Conservation (phyloP, 2,113 vertebrate genomes). For the Hoplias malabaricus region DNA sequence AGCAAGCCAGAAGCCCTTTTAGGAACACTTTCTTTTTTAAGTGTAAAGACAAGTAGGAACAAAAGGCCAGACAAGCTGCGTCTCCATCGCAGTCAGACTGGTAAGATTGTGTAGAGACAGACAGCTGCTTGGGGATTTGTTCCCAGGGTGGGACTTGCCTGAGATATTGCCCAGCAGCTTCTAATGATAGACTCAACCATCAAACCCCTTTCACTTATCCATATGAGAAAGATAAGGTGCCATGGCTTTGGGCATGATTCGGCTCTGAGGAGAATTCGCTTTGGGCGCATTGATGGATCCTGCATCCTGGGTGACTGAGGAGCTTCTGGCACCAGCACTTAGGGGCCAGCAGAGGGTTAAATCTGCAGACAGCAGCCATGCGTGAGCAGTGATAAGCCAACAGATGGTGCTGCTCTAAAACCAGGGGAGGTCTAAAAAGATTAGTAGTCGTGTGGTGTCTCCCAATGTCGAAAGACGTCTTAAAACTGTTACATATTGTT, state of each 20-base stretch:
- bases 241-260: constrained; percentile 33
- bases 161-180: constrained; percentile 13
- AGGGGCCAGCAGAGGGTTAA: constrained; percentile 19
- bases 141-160: constrained; percentile 16
- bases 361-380: constrained; percentile 33
- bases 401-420: constrained; percentile 30
- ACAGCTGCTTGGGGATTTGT: constrained; percentile 31
- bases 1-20: background rate
- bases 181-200: constrained; percentile 53
- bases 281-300: constrained; percentile 54
- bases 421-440: background rate
- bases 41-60: background rate
- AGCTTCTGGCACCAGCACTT: constrained; percentile 43
- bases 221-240: constrained; percentile 52
- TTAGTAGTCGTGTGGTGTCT: background rate
- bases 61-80: background rate
- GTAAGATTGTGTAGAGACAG: background rate
- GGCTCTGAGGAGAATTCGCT: constrained; percentile 44
- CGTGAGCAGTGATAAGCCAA: constrained; percentile 43
- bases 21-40: background rate
- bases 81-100: background rate
- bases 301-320: constrained; percentile 28
- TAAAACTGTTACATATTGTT: background rate
- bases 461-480: background rate
- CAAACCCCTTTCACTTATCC: constrained; percentile 46